Evolutionary conservation across 2,113 vertebrate species (phyloP).

Genomic region (Phocoena phocoena): DNA sequence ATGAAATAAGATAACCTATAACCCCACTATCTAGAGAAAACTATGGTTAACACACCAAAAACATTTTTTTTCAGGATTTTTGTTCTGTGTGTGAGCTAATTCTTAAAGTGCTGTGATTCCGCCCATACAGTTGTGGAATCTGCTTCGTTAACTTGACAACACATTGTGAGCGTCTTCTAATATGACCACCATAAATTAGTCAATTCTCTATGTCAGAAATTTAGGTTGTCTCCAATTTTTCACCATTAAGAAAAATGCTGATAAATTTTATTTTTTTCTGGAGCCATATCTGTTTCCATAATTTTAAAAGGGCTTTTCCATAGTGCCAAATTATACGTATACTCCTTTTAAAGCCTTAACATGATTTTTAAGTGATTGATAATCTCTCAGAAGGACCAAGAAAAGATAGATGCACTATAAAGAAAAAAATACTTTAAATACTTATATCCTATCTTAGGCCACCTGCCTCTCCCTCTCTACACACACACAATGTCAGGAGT

Average conservation of each 20-base stretch:
- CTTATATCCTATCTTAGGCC: background rate
- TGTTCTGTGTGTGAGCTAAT: background rate
- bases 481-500: background rate
- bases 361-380: background rate
- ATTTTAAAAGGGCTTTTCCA: background rate
- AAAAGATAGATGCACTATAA: background rate
- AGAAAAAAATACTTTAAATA: background rate
- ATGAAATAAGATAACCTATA: background rate
- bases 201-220: background rate
- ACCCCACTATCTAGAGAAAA: background rate
- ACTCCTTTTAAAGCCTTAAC: background rate
- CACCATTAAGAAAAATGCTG: conserved; percentile 34
- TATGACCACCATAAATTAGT: background rate
- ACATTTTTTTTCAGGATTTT: background rate
- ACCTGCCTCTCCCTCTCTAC: background rate
- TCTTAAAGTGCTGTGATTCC: background rate
- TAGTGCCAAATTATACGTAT: background rate
- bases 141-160: background rate
- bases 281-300: background rate
- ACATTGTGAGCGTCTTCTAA: background rate
- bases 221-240: background rate
- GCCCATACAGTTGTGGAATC: background rate
- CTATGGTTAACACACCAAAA: background rate
- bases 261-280: conserved; percentile 14
- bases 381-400: background rate